Evolutionary conservation across 2,113 vertebrate genomes (phyloP).

Genomic region (Oryctolagus cuniculus): DNA sequence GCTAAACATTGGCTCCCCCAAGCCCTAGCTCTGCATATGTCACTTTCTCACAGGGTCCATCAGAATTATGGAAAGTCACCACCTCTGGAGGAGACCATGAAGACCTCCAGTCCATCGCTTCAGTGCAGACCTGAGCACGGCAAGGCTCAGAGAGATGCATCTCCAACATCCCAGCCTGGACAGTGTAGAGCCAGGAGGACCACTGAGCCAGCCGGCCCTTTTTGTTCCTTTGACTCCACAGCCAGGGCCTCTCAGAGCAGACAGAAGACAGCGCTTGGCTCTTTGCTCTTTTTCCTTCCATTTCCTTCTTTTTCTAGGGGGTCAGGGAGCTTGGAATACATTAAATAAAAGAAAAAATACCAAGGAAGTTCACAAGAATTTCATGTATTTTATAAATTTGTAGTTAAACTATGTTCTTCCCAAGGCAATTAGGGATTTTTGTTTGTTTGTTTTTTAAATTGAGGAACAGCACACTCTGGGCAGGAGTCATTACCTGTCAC

Average conservation of each 20-base stretch:
- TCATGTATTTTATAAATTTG: background rate
- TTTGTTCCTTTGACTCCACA: background rate
- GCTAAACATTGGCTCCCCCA: too few species aligned
- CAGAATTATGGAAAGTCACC: background rate
- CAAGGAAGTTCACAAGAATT: background rate
- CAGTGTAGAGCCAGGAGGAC: background rate
- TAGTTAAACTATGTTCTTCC: slow-evolving; percentile 44
- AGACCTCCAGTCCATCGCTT: background rate
- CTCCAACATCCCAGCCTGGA: background rate
- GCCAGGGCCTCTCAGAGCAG: background rate
- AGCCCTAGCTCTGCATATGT: background rate
- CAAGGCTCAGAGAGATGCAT: background rate
- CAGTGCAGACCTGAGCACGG: background rate
- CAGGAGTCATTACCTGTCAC: background rate
- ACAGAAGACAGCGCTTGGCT: background rate
- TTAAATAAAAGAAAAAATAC: background rate
- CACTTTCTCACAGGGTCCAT: background rate
- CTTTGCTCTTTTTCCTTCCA: too few species aligned
- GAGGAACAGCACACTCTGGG: background rate
- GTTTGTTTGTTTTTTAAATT: background rate
- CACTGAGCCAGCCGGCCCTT: background rate
- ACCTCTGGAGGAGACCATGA: background rate
- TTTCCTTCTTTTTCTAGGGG: background rate
- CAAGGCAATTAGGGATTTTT: background rate
- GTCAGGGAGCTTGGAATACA: background rate